Conservation (phyloP, 2,888 invertebrate species). For the Torymus aiolomorphi region DNA sequence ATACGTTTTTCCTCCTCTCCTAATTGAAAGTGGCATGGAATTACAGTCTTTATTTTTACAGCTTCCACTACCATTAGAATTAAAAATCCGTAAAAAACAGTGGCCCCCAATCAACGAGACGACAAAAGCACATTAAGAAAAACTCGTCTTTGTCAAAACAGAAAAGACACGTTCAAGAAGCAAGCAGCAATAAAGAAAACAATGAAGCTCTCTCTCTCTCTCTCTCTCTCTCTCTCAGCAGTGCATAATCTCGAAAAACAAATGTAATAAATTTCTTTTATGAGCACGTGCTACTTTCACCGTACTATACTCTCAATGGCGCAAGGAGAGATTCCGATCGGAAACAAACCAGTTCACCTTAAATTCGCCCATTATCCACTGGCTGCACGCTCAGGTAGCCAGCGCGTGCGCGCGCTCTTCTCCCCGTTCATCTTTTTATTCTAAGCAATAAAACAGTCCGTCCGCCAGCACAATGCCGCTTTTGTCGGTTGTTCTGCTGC, state of each 20-base stretch:
- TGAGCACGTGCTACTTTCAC: constrained; percentile 1
- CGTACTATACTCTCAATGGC: constrained; percentile 9
- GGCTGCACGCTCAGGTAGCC: constrained; percentile 34
- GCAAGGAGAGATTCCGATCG: constrained; percentile 39
- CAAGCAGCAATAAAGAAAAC: constrained; percentile 1
- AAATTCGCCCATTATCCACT: constrained; percentile 48
- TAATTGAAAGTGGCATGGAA: no score
- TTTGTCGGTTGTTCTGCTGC: constrained; percentile 1
- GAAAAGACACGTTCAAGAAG: background rate
- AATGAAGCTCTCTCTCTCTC: no score
- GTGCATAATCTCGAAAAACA: constrained; percentile 16
- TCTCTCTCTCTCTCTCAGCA: background rate
- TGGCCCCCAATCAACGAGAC: background rate
- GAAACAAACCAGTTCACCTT: constrained; percentile 40
- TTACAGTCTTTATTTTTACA: no score
- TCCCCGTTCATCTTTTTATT: constrained; percentile 22
- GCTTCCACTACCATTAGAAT: no score
- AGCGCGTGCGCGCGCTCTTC: background rate
- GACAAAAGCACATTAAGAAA: background rate
- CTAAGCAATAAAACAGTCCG: constrained; percentile 2
- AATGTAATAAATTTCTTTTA: constrained; percentile 45
- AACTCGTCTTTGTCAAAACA: background rate
- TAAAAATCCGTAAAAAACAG: no score
- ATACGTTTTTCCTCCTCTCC: no score
- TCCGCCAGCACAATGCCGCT: background rate